Evolutionary conservation across 1,140 invertebrate genomes (phyloP).

Genomic region (Andrena cerasifolii): DNA sequence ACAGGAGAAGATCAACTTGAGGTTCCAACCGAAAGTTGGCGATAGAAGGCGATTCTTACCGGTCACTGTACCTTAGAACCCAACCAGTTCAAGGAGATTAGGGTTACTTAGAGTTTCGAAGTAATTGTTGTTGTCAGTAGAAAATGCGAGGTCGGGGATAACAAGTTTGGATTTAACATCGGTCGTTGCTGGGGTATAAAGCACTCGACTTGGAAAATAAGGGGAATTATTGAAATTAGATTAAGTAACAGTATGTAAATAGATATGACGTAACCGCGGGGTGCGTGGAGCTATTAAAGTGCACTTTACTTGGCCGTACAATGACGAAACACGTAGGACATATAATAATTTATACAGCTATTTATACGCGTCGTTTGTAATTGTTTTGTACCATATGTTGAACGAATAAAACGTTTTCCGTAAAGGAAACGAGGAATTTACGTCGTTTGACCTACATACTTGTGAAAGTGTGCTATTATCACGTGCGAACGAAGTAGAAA

Average conservation of each 20-base stretch:
- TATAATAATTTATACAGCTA: constrained; percentile 4
- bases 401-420: constrained; percentile 30
- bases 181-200: too few relatives aligned
- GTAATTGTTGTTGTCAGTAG: too few relatives aligned
- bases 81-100: too few relatives aligned
- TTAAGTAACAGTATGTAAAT: constrained; percentile 16
- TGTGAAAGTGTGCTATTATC: constrained; percentile 30
- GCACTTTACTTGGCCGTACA: not conserved
- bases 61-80: constrained; percentile 85
- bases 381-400: constrained; percentile 39
- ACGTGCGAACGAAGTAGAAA: constrained; percentile 1
- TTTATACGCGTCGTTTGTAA: constrained; percentile 29
- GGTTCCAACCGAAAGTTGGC: constrained; percentile 90
- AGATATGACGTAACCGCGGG: too few relatives aligned
- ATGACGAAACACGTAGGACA: not conserved
- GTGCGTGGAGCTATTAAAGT: too few relatives aligned
- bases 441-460: constrained; percentile 25
- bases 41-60: constrained; percentile 89
- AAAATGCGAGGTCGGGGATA: too few relatives aligned
- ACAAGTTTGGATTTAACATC: too few relatives aligned
- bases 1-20: constrained; percentile 88
- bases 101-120: not conserved
- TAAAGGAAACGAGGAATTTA: constrained; percentile 13
- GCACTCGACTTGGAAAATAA: too few relatives aligned
- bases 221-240: too few relatives aligned